phyloP scores from a whole-genome alignment of 2,113 vertebrate genomes.

The Agelaius phoeniceus region DNA sequence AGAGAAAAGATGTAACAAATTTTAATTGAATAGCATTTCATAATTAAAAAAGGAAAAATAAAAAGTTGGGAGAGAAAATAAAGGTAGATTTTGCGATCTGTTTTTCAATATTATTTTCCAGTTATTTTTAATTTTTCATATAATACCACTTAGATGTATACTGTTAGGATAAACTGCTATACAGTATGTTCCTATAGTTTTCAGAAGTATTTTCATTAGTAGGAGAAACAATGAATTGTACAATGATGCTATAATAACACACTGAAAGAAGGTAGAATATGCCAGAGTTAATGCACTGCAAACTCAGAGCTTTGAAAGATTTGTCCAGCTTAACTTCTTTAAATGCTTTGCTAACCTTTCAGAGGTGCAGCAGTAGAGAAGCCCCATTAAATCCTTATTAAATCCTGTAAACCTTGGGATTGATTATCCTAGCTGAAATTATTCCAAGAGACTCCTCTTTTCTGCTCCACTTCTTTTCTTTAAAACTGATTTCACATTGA shows the following conservation, averaged over 20 bases:
- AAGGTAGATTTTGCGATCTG: not conserved
- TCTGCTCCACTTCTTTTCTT: not conserved
- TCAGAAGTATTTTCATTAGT: not conserved
- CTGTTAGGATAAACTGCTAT: not conserved
- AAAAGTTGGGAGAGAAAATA: not conserved
- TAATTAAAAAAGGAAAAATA: not conserved
- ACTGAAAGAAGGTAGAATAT: not conserved
- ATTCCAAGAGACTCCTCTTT: not conserved
- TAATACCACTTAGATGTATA: not conserved
- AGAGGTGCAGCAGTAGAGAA: not conserved
- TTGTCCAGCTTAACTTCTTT: conserved; percentile 39
- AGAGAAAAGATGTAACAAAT: not conserved
- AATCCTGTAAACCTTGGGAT: not conserved
- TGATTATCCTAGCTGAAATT: conserved; percentile 22
- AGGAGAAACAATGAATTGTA: not conserved
- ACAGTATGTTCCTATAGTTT: not conserved
- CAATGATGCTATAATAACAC: not conserved
- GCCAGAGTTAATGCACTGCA: not conserved
- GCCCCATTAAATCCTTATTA: conserved; percentile 17
- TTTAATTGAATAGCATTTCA: not conserved
- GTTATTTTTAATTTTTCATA: not conserved
- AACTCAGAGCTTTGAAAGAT: not conserved
- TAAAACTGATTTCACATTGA: not conserved
- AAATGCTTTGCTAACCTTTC: conserved; percentile 27
- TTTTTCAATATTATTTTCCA: not conserved